A percentile compares a stretch with the other conserved stretches of the same genome.
phyloP scores from a whole-genome alignment of 2,888 invertebrate species.

The Cephus nigrinus region DNA sequence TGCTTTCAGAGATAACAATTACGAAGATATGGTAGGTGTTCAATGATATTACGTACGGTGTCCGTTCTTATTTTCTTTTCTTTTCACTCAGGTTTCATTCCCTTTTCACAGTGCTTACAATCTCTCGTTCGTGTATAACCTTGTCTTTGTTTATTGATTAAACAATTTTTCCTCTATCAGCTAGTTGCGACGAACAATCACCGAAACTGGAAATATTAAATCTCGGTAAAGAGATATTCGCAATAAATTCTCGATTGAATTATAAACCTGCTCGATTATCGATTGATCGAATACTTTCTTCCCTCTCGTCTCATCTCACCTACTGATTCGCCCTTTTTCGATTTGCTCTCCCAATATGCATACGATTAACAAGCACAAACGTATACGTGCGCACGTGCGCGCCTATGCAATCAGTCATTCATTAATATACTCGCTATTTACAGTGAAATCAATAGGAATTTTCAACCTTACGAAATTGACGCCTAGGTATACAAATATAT shows the following conservation, averaged over 20 bases:
- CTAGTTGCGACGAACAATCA: not conserved
- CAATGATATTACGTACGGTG: constrained; percentile 20
- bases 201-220: not conserved
- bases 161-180: not conserved
- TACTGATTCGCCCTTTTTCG: not conserved
- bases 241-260: not conserved
- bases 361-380: not conserved
- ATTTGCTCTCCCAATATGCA: not conserved
- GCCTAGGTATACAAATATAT: constrained; percentile 18
- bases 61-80: not conserved
- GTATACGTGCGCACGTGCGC: not conserved
- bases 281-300: not conserved
- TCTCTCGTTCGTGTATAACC: not conserved
- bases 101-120: not conserved
- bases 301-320: not conserved
- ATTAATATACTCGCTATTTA: constrained; percentile 19
- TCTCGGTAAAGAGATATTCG: not conserved
- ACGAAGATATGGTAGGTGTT: constrained; percentile 12
- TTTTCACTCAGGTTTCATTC: not conserved
- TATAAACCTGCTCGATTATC: not conserved
- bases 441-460: constrained; percentile 25
- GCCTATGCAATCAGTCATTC: not conserved
- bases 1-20: not conserved
- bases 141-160: not conserved
- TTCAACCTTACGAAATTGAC: constrained; percentile 25